Conservation (phyloP, 2,113 vertebrate species). For the Crotalus viridis region DNA sequence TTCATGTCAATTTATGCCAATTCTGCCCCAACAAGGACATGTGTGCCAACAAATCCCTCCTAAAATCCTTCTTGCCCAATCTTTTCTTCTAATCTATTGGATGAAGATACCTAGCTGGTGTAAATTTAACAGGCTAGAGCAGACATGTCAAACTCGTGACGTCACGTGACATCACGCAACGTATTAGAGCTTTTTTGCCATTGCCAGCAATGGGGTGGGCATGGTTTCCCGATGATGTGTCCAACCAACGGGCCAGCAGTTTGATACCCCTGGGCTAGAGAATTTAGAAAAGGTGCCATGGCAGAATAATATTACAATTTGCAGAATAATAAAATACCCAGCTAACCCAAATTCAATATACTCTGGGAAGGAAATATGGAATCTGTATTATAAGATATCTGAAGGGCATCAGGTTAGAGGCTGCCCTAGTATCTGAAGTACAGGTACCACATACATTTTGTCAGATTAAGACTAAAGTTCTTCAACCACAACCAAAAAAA, state of each 20-base stretch:
- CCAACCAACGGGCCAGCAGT: too few species aligned
- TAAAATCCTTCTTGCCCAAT: too few species aligned
- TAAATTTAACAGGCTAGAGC: neutral
- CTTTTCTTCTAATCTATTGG: neutral
- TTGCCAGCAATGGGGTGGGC: too few species aligned
- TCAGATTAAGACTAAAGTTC: neutral
- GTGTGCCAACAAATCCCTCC: neutral
- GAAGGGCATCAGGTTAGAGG: neutral
- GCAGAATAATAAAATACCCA: neutral
- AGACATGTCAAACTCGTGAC: too few species aligned
- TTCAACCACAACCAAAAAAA: neutral
- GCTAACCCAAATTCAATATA: neutral
- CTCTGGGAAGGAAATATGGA: neutral
- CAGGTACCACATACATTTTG: neutral
- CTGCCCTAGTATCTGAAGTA: neutral
- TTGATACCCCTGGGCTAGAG: neutral
- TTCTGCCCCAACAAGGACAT: neutral
- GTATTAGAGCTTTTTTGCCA: too few species aligned
- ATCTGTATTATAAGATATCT: neutral
- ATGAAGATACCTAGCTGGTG: neutral
- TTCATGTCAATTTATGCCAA: neutral
- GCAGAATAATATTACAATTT: neutral
- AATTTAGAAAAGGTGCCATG: neutral
- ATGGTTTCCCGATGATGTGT: too few species aligned
- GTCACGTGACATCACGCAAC: too few species aligned